A percentile compares a stretch with the other conserved stretches of the same genome.
These are phyloP conservation scores for Takifugu bimaculatus DNA, from an alignment of 2,113 vertebrate species.

Conservation along the genomic window DNA sequence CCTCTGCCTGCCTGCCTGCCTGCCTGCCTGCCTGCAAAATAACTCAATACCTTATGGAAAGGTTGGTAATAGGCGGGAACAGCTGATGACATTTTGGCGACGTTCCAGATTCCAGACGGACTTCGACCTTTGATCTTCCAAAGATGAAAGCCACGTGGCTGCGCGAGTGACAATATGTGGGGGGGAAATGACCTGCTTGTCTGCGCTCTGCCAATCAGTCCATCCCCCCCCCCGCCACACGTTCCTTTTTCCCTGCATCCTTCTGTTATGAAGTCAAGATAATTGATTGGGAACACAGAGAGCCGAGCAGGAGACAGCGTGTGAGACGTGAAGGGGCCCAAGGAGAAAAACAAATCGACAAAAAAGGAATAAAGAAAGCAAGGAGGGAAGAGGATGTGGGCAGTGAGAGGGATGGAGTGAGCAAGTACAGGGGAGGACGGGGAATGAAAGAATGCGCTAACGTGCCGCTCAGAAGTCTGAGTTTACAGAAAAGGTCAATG, in stretches of 20 bases:
- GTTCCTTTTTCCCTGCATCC: background rate
- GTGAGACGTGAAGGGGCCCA: background rate
- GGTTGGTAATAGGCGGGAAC: too few relatives aligned
- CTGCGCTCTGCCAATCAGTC: background rate
- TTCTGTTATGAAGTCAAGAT: slow-evolving; percentile 6
- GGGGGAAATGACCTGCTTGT: too few relatives aligned
- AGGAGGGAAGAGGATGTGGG: slow-evolving; percentile 11
- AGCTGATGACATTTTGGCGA: too few relatives aligned
- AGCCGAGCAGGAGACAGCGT: background rate
- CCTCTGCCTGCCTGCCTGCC: too few relatives aligned
- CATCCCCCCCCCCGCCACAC: background rate
- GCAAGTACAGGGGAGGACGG: background rate
- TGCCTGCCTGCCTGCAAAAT: too few relatives aligned
- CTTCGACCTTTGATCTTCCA: too few relatives aligned
- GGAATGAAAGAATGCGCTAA: slow-evolving; percentile 21
- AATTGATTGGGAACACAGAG: slow-evolving; percentile 14
- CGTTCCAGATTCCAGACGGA: too few relatives aligned
- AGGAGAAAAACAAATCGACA: slow-evolving; percentile 12
- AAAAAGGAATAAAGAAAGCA: background rate
- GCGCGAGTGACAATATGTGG: too few relatives aligned
- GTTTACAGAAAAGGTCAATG: too few relatives aligned
- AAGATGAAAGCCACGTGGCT: too few relatives aligned
- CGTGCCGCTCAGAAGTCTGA: background rate
- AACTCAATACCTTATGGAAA: too few relatives aligned
- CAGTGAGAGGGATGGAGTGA: slow-evolving; percentile 1